Conservation (phyloP, 2,888 invertebrate genomes). For the Temnothorax unifasciatus region DNA sequence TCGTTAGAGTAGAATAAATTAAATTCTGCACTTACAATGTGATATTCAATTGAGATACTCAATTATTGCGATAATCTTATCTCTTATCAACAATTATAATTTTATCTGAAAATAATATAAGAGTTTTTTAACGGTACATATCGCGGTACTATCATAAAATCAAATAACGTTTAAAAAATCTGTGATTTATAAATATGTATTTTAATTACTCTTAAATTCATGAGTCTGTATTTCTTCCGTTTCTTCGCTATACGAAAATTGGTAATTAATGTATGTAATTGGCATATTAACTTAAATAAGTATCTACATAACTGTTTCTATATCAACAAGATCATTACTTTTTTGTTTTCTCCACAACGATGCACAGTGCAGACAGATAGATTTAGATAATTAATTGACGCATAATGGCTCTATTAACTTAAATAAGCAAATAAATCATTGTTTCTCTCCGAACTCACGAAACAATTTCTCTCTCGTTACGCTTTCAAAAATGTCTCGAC, state of each 20-base stretch:
- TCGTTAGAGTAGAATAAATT: not conserved
- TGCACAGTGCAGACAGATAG: not conserved
- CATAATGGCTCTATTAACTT: not conserved
- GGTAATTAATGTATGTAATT: not conserved
- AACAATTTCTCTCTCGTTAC: conserved; percentile 56
- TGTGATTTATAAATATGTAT: not conserved
- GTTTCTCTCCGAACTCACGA: not conserved
- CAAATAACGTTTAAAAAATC: not conserved
- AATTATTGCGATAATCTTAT: not conserved
- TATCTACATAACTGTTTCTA: not conserved
- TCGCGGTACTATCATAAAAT: not conserved
- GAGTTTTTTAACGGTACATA: not conserved
- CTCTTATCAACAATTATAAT: not conserved
- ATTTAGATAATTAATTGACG: conserved; percentile 21
- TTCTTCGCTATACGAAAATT: not conserved
- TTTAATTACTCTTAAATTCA: not conserved
- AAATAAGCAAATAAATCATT: conserved; percentile 24
- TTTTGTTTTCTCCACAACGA: not conserved
- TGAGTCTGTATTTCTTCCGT: not conserved
- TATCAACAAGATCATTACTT: not conserved
- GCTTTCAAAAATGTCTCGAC: conserved; percentile 57
- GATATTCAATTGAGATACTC: not conserved
- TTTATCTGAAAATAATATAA: not conserved
- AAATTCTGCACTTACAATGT: not conserved
- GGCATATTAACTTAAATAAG: not conserved